A percentile compares a stretch with the other conserved stretches of the same genome.
Conservation (phyloP, 2,797 vertebrate genomes). For the Phoxinus dragarum region DNA sequence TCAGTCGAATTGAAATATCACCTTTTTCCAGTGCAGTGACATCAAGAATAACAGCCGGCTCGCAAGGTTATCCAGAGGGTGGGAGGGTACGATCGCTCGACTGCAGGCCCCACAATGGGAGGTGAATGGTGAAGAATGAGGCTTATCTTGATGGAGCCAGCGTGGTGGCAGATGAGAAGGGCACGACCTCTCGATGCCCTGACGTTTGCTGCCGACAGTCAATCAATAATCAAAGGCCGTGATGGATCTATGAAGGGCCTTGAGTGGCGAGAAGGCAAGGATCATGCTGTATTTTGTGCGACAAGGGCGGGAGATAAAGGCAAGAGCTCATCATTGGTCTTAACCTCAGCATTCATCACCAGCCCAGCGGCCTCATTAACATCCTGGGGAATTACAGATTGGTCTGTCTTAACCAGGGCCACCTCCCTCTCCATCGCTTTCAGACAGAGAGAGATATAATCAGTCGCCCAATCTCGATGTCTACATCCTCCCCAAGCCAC, state of each 20-base stretch:
- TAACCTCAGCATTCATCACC: constrained; percentile 62
- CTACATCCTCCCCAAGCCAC: constrained; percentile 26
- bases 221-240: constrained; percentile 59
- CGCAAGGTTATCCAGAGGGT: constrained; percentile 60
- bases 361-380: constrained; percentile 61
- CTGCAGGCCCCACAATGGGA: constrained; percentile 33
- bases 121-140: constrained; percentile 46
- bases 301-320: constrained; percentile 55
- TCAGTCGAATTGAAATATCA: constrained; percentile 44
- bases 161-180: constrained; percentile 39
- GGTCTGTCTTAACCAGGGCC: constrained; percentile 53
- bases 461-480: constrained; percentile 16
- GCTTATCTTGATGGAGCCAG: constrained; percentile 42
- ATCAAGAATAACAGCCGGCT: constrained; percentile 45
- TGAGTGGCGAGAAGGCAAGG: constrained; percentile 21
- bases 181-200: constrained; percentile 31
- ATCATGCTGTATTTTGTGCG: constrained; percentile 22
- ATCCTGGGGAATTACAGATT: constrained; percentile 61
- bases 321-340: constrained; percentile 53
- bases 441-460: constrained; percentile 39
- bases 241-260: constrained; percentile 46
- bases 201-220: constrained; percentile 31
- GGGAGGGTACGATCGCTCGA: constrained; percentile 9
- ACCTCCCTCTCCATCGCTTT: constrained; percentile 40
- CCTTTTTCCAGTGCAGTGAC: constrained; percentile 43